Evolutionary conservation across 1,140 invertebrate genomes (phyloP).

Genomic region (Latrodectus geometricus): DNA sequence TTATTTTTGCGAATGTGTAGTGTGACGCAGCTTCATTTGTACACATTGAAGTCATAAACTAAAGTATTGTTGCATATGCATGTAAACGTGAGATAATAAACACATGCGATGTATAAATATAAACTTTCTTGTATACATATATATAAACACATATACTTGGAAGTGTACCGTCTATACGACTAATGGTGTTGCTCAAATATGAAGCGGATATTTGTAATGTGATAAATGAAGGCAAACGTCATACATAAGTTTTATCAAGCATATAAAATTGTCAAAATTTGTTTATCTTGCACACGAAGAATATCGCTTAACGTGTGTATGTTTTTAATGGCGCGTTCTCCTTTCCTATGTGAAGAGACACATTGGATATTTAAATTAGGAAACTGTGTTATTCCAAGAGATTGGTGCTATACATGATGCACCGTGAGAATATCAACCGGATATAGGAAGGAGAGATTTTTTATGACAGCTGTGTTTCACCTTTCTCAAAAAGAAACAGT

Average conservation of each 20-base stretch:
- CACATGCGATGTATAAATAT: constrained; percentile 52
- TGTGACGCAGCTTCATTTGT: constrained; percentile 44
- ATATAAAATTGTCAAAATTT: constrained; percentile 60
- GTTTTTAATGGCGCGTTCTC: constrained; percentile 59
- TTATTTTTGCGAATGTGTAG: constrained; percentile 33
- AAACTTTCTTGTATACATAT: constrained; percentile 39
- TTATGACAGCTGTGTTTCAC: constrained; percentile 57
- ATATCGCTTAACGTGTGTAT: constrained; percentile 52
- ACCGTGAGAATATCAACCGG: constrained; percentile 57
- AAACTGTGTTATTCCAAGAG: constrained; percentile 27
- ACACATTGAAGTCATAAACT: constrained; percentile 50
- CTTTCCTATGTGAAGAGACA: constrained; percentile 47
- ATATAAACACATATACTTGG: constrained; percentile 48
- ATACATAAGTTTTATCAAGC: constrained; percentile 61
- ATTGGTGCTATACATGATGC: constrained; percentile 57
- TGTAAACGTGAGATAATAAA: constrained; percentile 62
- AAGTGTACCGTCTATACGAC: constrained; percentile 62
- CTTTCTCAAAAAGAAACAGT: constrained; percentile 17
- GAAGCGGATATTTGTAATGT: constrained; percentile 61
- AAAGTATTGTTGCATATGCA: constrained; percentile 49
- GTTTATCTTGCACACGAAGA: constrained; percentile 55
- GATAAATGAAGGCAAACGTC: constrained; percentile 49
- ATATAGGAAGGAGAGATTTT: constrained; percentile 55
- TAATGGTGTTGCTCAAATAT: constrained; percentile 61
- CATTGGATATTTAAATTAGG: constrained; percentile 14